A percentile compares a stretch with the other conserved stretches of the same genome.
Conservation (phyloP, 2,113 vertebrate species). For the Vimba vimba region DNA sequence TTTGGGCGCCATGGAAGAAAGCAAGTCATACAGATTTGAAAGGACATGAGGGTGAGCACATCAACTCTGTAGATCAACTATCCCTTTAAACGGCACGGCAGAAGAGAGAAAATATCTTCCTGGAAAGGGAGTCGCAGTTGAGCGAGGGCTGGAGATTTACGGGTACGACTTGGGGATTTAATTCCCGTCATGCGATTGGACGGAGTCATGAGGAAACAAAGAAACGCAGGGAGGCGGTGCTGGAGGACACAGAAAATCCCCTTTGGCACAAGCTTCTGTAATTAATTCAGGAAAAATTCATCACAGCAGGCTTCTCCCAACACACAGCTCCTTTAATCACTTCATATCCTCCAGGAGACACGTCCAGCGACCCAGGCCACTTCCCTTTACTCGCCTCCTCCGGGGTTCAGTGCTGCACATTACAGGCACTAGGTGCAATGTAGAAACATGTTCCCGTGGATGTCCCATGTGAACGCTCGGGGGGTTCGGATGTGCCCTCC, state of each 20-base stretch:
- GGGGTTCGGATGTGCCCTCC: constrained; percentile 32
- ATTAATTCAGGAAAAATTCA: constrained; percentile 90
- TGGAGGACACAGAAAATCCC: constrained; percentile 52
- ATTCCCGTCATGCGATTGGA: constrained; percentile 63
- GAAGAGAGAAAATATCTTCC: neutral
- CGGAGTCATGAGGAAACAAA: constrained; percentile 60
- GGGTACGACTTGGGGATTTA: constrained; percentile 61
- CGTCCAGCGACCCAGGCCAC: neutral
- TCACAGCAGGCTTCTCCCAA: constrained; percentile 76
- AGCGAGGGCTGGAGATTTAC: constrained; percentile 46
- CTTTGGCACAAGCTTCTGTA: constrained; percentile 70
- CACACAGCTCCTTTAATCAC: constrained; percentile 53
- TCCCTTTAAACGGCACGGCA: neutral
- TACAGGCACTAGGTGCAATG: neutral
- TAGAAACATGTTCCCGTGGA: neutral
- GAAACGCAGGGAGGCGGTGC: constrained; percentile 34
- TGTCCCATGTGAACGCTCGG: neutral
- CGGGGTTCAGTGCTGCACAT: neutral
- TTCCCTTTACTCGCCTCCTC: neutral
- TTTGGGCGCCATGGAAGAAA: neutral
- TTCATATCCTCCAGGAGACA: constrained; percentile 37
- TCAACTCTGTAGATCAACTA: neutral
- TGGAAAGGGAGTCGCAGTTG: constrained; percentile 13
- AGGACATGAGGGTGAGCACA: neutral
- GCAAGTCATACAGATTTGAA: neutral